These are phyloP conservation scores for Mesorhabditis spiculigera DNA, from an alignment of 2,888 invertebrate species.

Conservation along the genomic window DNA sequence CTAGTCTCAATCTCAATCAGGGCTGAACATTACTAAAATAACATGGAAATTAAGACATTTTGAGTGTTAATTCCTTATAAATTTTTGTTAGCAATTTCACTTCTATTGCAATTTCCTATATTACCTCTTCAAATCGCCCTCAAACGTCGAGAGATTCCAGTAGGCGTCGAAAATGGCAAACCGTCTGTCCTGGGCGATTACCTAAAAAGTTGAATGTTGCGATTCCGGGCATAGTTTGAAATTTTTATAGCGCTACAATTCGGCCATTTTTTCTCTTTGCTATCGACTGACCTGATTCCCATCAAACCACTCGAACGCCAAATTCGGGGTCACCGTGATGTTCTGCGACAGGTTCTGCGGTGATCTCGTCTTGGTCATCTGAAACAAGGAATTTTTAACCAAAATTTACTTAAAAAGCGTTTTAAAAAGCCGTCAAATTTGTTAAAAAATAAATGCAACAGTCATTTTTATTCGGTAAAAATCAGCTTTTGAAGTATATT, in stretches of 20 bases:
- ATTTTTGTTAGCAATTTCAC: no score
- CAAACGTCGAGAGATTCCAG: constrained; percentile 50
- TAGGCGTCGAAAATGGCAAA: constrained; percentile 55
- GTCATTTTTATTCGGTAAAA: no score
- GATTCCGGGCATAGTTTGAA: not conserved
- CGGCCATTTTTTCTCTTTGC: not conserved
- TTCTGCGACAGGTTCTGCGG: constrained; percentile 43
- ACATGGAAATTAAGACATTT: no score
- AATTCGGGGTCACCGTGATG: constrained; percentile 42
- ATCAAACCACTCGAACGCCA: constrained; percentile 53
- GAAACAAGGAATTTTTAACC: constrained; percentile 6
- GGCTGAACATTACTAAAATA: no score
- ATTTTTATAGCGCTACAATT: constrained; percentile 3
- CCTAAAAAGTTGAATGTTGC: not conserved
- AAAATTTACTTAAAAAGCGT: not conserved
- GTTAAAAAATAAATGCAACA: no score
- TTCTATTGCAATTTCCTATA: not conserved
- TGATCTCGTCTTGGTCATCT: constrained; percentile 43
- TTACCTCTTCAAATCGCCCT: constrained; percentile 29
- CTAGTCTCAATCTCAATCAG: not conserved
- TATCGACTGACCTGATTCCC: constrained; percentile 41
- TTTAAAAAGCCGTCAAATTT: not conserved
- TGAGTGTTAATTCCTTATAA: no score
- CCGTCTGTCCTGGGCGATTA: constrained; percentile 31
- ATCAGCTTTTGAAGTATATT: no score